Evolutionary conservation across 2,797 vertebrate genomes (phyloP), one percentile per base, ranked within the genome.

Genomic region (Pangasius macronema): DNA sequence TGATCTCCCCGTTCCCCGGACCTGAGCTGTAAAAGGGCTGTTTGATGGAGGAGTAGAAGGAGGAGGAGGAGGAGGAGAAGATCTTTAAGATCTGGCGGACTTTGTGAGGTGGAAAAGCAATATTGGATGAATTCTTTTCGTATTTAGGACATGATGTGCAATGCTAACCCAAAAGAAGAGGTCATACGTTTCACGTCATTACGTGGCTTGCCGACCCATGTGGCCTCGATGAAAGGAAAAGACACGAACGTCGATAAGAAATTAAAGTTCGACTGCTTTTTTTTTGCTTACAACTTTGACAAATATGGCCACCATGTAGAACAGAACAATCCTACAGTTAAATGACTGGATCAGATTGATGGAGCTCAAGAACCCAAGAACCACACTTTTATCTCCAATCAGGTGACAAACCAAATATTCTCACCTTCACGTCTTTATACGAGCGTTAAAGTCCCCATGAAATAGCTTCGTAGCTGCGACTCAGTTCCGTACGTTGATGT

Each of bases 1-100:
- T 96, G 95, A 96, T 8, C 24, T 42, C 2, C 3, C 14, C 2
- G 30, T 13, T 51, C 57, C 20, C 49, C 18, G 33, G 72, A 57
- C 27, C 36, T 5, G 59, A 30, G 39, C 24, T 18, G 57, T 8
- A 9, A 65, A 65, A 65, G 24, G 13, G 55, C 79, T n/a, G 33
- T 8, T 6, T 18, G 79, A 27, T 27, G n/a, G 33, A 9, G 22
- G 53, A 27, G 36, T n/a, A n/a, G n/a, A n/a, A n/a, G n/a, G n/a
- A n/a, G n/a, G n/a, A n/a, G n/a, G n/a, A n/a, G n/a, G n/a, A n/a
- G n/a, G 33, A 9, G 22, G 53, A 27, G 36, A 10, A 30, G 33
- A 73, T n/a, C 13, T 82, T 10, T 46, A 42, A 30, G 59, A 33
- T 33, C 75, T 22, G 72, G 5, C 24, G 46, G 33, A 42, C n/a